Evolutionary conservation across 1,140 invertebrate species (phyloP).

Genomic region (Gonatopus flavifemur): DNA sequence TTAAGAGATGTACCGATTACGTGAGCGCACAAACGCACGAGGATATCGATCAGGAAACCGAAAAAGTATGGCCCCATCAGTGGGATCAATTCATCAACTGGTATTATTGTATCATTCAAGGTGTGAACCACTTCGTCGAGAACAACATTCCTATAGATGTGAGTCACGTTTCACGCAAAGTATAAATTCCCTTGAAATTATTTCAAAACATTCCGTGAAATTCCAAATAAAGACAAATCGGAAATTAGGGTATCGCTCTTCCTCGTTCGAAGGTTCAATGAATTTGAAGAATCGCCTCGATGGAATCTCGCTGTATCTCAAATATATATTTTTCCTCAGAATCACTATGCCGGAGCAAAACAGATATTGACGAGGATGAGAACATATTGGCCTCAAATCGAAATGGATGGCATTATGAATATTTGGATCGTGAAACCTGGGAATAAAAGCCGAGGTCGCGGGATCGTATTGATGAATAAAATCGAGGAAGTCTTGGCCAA

Average conservation of each 20-base stretch:
- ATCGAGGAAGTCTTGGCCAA: conserved; percentile 82
- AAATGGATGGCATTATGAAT: conserved; percentile 81
- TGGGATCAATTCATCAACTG: conserved; percentile 80
- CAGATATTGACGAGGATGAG: conserved; percentile 59
- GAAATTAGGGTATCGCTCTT: no score
- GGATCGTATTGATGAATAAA: conserved; percentile 84
- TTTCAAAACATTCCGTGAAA: neutral
- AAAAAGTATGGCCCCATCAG: conserved; percentile 75
- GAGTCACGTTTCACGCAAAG: no score
- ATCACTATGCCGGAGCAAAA: no score
- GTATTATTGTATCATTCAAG: conserved; percentile 53
- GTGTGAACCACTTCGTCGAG: conserved; percentile 36
- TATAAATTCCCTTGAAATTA: neutral
- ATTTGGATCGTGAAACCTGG: conserved; percentile 96
- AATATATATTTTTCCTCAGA: no score
- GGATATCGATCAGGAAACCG: conserved; percentile 80
- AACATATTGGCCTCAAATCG: conserved; percentile 77
- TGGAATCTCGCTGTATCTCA: no score
- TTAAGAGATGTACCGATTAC: conserved; percentile 75
- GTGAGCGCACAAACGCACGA: conserved; percentile 76
- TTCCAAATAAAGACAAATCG: neutral
- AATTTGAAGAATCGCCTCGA: no score
- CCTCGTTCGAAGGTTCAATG: no score
- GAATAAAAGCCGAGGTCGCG: conserved; percentile 87
- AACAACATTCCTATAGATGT: conserved; percentile 44